These are phyloP conservation scores for Drosophila ezoana DNA, from an alignment of 2,888 invertebrate genomes.

Conservation along the genomic window DNA sequence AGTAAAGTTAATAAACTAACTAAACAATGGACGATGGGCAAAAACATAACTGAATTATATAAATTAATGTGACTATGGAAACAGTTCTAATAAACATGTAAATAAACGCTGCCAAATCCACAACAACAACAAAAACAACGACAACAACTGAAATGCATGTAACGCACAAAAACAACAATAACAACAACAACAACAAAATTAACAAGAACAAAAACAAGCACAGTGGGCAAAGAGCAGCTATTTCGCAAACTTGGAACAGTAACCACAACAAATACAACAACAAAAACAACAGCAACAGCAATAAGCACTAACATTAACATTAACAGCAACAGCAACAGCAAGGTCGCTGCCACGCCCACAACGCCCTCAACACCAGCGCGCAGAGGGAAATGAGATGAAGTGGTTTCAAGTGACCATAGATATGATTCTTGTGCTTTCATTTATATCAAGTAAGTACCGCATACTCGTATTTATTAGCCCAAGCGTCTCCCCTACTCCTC, in stretches of 20 bases:
- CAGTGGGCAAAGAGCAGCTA: slow-evolving; percentile 5
- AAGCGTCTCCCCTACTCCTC: neutral
- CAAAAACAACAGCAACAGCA: slow-evolving; percentile 24
- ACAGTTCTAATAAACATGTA: slow-evolving; percentile 65
- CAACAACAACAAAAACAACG: slow-evolving; percentile 26
- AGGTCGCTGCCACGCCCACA: slow-evolving; percentile 59
- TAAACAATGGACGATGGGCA: slow-evolving; percentile 27
- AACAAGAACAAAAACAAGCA: slow-evolving; percentile 40
- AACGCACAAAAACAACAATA: slow-evolving; percentile 40
- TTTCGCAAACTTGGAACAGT: slow-evolving; percentile 6
- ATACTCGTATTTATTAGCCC: slow-evolving; percentile 56
- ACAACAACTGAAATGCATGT: slow-evolving; percentile 49
- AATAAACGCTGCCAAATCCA: slow-evolving; percentile 72
- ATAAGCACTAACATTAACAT: slow-evolving; percentile 28
- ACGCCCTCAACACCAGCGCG: slow-evolving; percentile 67
- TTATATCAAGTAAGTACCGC: slow-evolving; percentile 84
- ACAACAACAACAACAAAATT: slow-evolving; percentile 23
- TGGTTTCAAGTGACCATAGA: slow-evolving; percentile 86
- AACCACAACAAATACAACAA: slow-evolving; percentile 31
- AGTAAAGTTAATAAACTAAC: slow-evolving; percentile 5
- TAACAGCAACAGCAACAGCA: slow-evolving; percentile 59
- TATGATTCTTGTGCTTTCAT: slow-evolving; percentile 85
- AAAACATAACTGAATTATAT: slow-evolving; percentile 10
- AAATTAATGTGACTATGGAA: slow-evolving; percentile 24
- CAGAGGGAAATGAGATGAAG: slow-evolving; percentile 86